phyloP scores from a whole-genome alignment of 2,113 vertebrate species.

The Dunckerocampus dactyliophorus region DNA sequence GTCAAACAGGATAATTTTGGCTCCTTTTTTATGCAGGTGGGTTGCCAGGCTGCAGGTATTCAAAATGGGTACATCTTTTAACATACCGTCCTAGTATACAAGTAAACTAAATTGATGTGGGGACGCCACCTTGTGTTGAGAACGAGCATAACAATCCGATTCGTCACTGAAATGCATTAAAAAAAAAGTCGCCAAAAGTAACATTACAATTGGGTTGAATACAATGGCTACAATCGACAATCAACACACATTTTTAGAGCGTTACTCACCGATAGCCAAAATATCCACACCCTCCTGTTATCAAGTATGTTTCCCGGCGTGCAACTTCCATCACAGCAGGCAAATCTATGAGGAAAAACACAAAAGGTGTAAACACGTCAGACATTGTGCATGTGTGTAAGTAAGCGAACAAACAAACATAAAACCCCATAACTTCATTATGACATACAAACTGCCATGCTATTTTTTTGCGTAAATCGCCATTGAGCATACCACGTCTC shows the following conservation, averaged over 20 bases:
- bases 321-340: slow-evolving; percentile 44
- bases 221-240: neutral
- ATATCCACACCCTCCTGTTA: slow-evolving; percentile 91
- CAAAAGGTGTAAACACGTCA: no score
- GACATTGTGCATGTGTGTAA: no score
- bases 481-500: neutral
- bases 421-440: no score
- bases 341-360: slow-evolving; percentile 23
- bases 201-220: neutral
- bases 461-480: neutral
- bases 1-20: slow-evolving; percentile 83
- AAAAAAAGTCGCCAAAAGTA: neutral
- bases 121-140: slow-evolving; percentile 32
- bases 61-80: neutral
- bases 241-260: neutral
- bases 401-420: neutral
- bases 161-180: neutral
- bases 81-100: no score
- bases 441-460: neutral
- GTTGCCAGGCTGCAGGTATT: slow-evolving; percentile 76
- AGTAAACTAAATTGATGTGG: neutral
- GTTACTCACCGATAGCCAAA: slow-evolving; percentile 86
- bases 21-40: slow-evolving; percentile 72
- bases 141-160: neutral
- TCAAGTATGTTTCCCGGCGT: slow-evolving; percentile 63